A percentile compares a stretch with the other conserved stretches of the same genome.
Evolutionary conservation across 2,113 vertebrate species (phyloP).

Genomic region (Pluvialis apricaria): DNA sequence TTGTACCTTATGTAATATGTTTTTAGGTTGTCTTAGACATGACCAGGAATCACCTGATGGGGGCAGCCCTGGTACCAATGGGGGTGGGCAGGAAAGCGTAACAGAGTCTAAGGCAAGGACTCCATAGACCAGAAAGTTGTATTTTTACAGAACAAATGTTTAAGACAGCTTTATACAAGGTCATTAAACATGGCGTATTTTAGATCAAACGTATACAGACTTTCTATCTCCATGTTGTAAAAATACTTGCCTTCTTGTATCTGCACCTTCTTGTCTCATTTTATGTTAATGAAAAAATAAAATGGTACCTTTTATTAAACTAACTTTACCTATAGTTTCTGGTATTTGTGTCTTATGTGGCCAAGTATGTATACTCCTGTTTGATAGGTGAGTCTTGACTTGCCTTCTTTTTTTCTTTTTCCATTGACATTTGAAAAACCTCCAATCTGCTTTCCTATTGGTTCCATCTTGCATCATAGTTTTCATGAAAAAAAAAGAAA

Average conservation of each 20-base stretch:
- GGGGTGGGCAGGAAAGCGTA: neutral
- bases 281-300: neutral
- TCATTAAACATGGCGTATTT: neutral
- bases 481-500: neutral
- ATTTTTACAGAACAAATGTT: neutral
- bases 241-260: neutral
- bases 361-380: neutral
- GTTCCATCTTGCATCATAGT: neutral
- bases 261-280: neutral
- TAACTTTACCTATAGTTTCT: neutral
- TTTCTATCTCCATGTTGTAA: neutral
- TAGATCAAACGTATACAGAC: neutral
- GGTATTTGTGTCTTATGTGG: neutral
- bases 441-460: neutral
- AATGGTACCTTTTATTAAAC: neutral
- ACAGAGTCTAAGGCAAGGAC: neutral
- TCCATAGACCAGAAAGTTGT: neutral
- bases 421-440: neutral
- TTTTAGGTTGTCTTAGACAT: neutral
- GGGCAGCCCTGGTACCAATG: neutral
- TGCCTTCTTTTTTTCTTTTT: neutral
- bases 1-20: neutral
- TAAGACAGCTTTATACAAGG: neutral
- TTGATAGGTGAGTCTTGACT: neutral
- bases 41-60: no score